Percentiles rank a stretch among this genome's conserved stretches.
These are phyloP conservation scores for Holacanthella duospinosa DNA, from an alignment of 2,888 invertebrate genomes.

Conservation along the genomic window DNA sequence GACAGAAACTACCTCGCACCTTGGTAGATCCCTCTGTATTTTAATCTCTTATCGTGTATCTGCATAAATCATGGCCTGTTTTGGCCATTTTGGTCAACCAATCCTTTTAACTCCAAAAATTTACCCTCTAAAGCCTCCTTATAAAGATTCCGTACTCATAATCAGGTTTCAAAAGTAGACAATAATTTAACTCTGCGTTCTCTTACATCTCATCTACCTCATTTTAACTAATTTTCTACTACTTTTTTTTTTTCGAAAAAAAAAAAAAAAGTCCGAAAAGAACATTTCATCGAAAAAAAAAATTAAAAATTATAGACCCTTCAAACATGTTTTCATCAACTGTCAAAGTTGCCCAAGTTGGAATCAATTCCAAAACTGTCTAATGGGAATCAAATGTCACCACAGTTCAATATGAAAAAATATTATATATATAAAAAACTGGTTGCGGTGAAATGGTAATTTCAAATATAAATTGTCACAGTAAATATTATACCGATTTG, in stretches of 20 bases:
- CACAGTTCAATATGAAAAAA: no score
- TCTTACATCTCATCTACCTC: background rate
- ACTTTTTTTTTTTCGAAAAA: background rate
- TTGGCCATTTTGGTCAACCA: constrained; percentile 30
- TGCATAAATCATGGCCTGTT: constrained; percentile 27
- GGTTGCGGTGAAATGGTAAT: no score
- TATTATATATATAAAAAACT: no score
- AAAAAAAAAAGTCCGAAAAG: background rate
- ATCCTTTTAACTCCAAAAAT: constrained; percentile 7
- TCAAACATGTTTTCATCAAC: background rate
- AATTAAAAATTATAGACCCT: no score
- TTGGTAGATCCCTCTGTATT: constrained; percentile 7
- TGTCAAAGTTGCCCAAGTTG: background rate
- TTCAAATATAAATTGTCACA: no score
- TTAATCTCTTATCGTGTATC: constrained; percentile 30
- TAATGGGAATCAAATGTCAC: no score
- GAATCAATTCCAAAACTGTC: background rate
- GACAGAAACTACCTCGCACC: background rate
- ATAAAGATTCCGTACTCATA: constrained; percentile 3
- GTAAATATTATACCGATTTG: no score
- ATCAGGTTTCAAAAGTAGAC: background rate
- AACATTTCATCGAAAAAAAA: no score
- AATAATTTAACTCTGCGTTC: no score
- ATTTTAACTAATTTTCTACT: background rate
- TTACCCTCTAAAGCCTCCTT: constrained; percentile 12